phyloP scores from a whole-genome alignment of 2,797 vertebrate genomes.

The Pantherophis vulpinus region DNA sequence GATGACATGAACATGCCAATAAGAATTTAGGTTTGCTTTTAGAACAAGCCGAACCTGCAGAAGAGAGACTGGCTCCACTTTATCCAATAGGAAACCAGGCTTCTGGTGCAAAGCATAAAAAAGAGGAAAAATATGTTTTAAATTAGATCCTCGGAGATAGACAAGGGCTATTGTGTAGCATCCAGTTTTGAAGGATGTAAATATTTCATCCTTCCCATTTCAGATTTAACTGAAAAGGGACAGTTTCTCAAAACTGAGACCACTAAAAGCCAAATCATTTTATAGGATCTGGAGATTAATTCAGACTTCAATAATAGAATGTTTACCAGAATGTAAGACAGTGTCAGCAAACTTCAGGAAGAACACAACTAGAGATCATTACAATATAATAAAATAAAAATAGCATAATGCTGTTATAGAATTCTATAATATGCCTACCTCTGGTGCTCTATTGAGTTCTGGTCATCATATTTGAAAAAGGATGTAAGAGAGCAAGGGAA shows the following conservation, averaged over 20 bases:
- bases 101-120: not conserved
- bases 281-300: not conserved
- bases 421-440: not conserved
- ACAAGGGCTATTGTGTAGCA: not conserved
- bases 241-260: not conserved
- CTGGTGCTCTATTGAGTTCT: not conserved
- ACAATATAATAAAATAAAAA: not conserved
- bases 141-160: not conserved
- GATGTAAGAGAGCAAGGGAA: not conserved
- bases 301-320: not conserved
- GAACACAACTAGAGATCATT: not conserved
- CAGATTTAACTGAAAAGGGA: not conserved
- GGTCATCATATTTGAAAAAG: not conserved
- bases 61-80: not conserved
- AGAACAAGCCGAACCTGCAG: not conserved
- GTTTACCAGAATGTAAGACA: not conserved
- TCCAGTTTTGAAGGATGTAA: not conserved
- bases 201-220: not conserved
- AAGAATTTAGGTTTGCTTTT: not conserved
- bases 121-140: not conserved
- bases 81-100: not conserved
- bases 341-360: not conserved
- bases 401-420: not conserved
- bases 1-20: not conserved
- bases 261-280: not conserved